phyloP scores from a whole-genome alignment of 2,888 invertebrate genomes.

The Cetonia aurata region DNA sequence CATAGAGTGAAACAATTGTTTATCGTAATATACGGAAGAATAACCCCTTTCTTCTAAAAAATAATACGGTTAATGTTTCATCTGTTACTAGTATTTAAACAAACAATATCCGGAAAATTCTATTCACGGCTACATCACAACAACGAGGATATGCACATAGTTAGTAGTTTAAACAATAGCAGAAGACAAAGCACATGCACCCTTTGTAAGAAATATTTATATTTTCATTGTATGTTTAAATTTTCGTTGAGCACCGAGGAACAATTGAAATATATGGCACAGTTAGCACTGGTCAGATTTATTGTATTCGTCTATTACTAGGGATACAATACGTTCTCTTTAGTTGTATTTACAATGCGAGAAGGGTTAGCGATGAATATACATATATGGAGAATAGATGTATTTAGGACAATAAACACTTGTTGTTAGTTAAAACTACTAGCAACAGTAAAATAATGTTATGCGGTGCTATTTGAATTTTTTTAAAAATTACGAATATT shows the following conservation, averaged over 20 bases:
- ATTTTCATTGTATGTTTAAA: slow-evolving; percentile 29
- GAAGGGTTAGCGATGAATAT: slow-evolving; percentile 29
- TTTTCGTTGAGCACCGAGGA: slow-evolving; percentile 19
- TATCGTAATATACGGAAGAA: no score
- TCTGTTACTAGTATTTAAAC: no score
- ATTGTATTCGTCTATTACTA: slow-evolving; percentile 47
- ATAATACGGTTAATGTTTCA: no score
- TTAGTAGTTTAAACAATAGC: slow-evolving; percentile 8
- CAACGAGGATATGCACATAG: neutral
- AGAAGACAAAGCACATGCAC: slow-evolving; percentile 6
- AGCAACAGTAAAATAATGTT: no score
- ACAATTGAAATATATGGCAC: slow-evolving; percentile 43
- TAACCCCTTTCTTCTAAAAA: no score
- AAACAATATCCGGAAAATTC: no score
- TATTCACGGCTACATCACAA: neutral
- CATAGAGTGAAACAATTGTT: no score
- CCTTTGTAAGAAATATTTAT: slow-evolving; percentile 27
- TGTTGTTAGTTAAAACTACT: neutral
- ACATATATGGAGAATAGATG: slow-evolving; percentile 14
- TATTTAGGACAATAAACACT: slow-evolving; percentile 4
- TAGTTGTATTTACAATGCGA: slow-evolving; percentile 26
- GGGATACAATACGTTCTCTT: slow-evolving; percentile 23
- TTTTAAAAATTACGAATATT: no score
- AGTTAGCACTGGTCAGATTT: slow-evolving; percentile 45
- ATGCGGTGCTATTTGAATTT: no score